Conservation (phyloP, 2,797 vertebrate species). For the Loriculus beryllinus region DNA sequence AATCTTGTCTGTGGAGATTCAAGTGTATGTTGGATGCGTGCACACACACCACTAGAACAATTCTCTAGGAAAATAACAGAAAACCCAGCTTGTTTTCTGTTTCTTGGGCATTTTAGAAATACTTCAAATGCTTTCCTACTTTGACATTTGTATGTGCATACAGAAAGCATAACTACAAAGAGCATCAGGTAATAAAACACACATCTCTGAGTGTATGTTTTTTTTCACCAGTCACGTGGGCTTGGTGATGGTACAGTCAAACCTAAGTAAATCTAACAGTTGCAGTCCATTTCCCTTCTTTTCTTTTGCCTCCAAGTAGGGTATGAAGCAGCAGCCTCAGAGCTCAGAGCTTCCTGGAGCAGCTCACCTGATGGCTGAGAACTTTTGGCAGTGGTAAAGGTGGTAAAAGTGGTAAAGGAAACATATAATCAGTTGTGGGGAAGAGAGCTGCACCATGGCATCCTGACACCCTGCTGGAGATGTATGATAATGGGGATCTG, state of each 20-base stretch:
- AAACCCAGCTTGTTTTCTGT: not conserved
- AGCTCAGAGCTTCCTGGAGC: not conserved
- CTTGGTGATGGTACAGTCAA: not conserved
- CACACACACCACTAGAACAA: not conserved
- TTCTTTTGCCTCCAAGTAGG: not conserved
- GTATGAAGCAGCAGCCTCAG: not conserved
- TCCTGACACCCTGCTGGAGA: not conserved
- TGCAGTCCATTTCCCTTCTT: not conserved
- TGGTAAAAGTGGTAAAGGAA: conserved; percentile 5
- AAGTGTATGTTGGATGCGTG: not conserved
- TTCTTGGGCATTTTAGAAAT: not conserved
- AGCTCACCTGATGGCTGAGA: not conserved
- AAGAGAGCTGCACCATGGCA: not conserved
- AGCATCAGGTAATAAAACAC: not conserved
- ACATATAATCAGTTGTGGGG: not conserved
- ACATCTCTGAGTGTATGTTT: not conserved
- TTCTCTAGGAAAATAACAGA: not conserved
- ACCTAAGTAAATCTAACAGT: not conserved
- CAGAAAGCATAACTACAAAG: not conserved
- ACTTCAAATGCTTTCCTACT: not conserved
- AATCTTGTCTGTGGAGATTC: not conserved
- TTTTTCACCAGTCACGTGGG: not conserved
- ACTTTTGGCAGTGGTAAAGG: not conserved
- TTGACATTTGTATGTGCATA: not conserved
- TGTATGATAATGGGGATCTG: not conserved